Conservation (phyloP, 2,888 invertebrate species). For the Lagria hirta region DNA sequence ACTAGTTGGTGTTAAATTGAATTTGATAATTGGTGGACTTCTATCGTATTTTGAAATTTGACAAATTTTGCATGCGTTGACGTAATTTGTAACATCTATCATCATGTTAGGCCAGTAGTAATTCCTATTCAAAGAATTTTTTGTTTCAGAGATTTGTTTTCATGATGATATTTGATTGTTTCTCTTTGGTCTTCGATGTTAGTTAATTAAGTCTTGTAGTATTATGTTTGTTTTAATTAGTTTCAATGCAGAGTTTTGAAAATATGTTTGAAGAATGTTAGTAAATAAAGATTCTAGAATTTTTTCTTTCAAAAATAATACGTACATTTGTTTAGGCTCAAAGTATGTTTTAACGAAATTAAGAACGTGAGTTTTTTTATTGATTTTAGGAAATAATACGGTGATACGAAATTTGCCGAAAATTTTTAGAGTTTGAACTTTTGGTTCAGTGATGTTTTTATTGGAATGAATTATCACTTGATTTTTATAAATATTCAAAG, state of each 20-base stretch:
- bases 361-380: neutral
- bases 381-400: conserved; percentile 1
- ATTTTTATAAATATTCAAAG: conserved; percentile 4
- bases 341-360: conserved; percentile 2
- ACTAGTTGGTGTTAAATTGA: conserved; percentile 1
- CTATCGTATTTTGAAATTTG: conserved; percentile 3
- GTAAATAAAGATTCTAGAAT: too few relatives aligned
- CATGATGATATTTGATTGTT: conserved; percentile 12
- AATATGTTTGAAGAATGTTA: conserved; percentile 5
- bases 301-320: conserved; percentile 7
- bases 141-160: conserved; percentile 25
- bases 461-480: conserved; percentile 4
- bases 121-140: conserved; percentile 3
- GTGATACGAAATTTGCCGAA: conserved; percentile 5
- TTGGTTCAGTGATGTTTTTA: neutral
- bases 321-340: conserved; percentile 3
- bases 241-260: conserved; percentile 7
- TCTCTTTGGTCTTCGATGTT: conserved; percentile 10
- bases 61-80: conserved; percentile 13
- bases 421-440: conserved; percentile 4
- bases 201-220: conserved; percentile 1
- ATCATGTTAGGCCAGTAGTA: conserved; percentile 16
- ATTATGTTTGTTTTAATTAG: conserved; percentile 9
- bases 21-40: conserved; percentile 2
- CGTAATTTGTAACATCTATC: conserved; percentile 7